Base-by-base conservation (phyloP, 2,113 vertebrate genomes). In the Paraplagusia blochii region DNA sequence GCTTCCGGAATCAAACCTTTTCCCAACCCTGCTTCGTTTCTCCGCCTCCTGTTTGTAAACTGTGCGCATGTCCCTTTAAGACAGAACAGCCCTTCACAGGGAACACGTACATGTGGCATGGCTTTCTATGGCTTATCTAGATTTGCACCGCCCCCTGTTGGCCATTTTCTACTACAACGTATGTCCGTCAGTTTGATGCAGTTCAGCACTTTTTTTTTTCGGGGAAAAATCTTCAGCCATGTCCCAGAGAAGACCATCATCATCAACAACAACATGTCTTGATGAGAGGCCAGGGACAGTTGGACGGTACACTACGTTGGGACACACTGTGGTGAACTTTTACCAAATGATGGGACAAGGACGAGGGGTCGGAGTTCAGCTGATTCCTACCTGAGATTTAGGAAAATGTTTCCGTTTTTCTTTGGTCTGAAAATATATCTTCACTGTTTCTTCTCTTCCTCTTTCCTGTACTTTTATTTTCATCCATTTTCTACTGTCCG, bases 21-120 rank as follows among this genome's bases (percentile, higher is more conserved):
- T 81, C 72, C 80, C 76, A 80, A 66, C 74, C 79, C 83, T 81
- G 81, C 72, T 29, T 73, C 65, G 70, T 85, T 72, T 69, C 52
- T 72, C 73, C 68, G 81, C 73, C 75, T 82, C 80, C 58, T 84
- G 78, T 88, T 76, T 84, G 79, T 87, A 85, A 85, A 90, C 76
- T 82, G 84, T 89, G 82, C 85, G 86, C 90, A 90, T 89, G 89
- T 88, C 90, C 90, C 89, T 92, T 92, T 92, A 90, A 90, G 79
- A 88, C 63, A 88, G 76, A 80, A 78, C 36, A 76, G 60, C 74
- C 85, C 81, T 15, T 15, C 57, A 61, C 48, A 55, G 80, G 76
- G 63, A 49, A 51, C 6, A 29, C 22, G 3, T 76, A 71, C 76
- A 80, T 82, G 76, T 81, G 83, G 87, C 88, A 87, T 88, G 84